Base-by-base conservation (phyloP, 2,888 invertebrate species). In the Bellardia bayeri region DNA sequence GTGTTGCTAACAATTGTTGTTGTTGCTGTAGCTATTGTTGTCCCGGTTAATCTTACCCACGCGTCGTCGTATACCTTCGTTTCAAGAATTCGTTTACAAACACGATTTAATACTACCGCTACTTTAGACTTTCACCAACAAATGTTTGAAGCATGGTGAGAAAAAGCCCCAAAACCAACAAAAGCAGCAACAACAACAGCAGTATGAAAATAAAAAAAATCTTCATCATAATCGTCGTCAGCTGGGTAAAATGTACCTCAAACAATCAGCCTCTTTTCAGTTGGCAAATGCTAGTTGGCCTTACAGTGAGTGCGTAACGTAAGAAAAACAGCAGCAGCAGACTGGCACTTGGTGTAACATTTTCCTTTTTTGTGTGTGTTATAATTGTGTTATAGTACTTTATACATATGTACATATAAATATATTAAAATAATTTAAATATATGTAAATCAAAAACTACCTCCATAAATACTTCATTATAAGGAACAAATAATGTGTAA, bases 211-310 rank as follows among this genome's bases (percentile, higher is more conserved):
- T 66, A 33, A 58, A 66, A 56, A 76, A 69, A 54, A 64, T 58
- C 8, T 64, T 64, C 30, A 33, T 30, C 61, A 58, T 58, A 64
- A 61, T 64, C 69, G 72, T 51, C 66, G 61, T 85, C 87, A 87
- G 84, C 83, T 81, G 87, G 81, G 75, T 83, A 76, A 71, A 82
- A 82, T 58, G 76, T 79, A 40, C 85, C 87, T 79, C 87, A 85
- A 87, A 87, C 85, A 87, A 82, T 71, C 64, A 75, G 78, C 78
- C 74, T 74, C 14, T 78, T 82, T 78, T 82, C 82, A 85, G 82
- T 85, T 87, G 78, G 75, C 78, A 85, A 85, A 82, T 69, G 76
- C 30, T 74, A 58, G 69, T 75, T 75, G 71, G 84, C 78, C 37
- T 49, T 71, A 66, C 64, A 85, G 85, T 87, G 85, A 85, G 82